Evolutionary conservation across 1,140 invertebrate species (phyloP).

Genomic region (Eulimnadia texana): DNA sequence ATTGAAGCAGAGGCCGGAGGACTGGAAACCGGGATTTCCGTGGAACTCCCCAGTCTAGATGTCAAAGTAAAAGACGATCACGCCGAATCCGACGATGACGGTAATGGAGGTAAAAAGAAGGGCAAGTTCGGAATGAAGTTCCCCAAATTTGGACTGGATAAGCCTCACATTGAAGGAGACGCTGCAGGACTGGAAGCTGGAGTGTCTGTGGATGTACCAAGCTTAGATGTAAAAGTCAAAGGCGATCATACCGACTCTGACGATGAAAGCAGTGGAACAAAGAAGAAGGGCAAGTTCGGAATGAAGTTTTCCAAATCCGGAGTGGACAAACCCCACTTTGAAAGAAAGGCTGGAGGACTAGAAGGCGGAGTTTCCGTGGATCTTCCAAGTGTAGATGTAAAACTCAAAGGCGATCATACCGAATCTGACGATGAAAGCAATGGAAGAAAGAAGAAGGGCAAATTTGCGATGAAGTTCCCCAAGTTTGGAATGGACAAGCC

Average conservation of each 20-base stretch:
- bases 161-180: not conserved
- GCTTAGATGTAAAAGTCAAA: not conserved
- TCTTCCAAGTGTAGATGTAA: not conserved
- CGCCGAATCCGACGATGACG: not conserved
- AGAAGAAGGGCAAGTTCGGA: conserved; percentile 1
- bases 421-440: conserved; percentile 4
- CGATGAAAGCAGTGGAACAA: too few species aligned
- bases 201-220: not conserved
- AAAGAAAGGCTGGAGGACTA: too few species aligned
- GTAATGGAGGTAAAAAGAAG: conserved; percentile 4
- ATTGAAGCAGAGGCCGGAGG: not conserved
- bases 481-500: conserved; percentile 5
- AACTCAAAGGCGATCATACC: not conserved
- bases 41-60: not conserved
- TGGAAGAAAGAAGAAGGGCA: not conserved
- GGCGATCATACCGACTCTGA: not conserved
- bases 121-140: conserved; percentile 5
- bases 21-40: not conserved
- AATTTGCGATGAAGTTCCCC: conserved; percentile 10
- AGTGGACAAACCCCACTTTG: not conserved
- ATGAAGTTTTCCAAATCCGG: conserved; percentile 9
- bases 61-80: not conserved
- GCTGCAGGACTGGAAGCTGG: not conserved
- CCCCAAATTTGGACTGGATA: conserved; percentile 4
- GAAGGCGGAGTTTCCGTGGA: not conserved